phyloP scores from a whole-genome alignment of 2,888 invertebrate species.

The Acleris literana region DNA sequence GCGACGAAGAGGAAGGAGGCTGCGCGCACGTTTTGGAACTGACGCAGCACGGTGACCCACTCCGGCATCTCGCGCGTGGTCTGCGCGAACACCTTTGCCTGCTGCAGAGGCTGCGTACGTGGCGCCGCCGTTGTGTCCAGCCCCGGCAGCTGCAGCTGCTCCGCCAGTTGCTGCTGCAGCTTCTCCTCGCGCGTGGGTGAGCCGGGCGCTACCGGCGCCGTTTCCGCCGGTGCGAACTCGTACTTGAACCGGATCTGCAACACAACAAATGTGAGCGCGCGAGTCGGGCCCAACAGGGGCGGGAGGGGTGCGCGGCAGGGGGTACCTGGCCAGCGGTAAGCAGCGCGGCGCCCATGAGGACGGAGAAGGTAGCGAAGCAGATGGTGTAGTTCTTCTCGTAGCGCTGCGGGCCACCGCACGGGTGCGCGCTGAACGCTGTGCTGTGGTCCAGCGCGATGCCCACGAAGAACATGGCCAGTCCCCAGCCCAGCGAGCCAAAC shows the following conservation, averaged over 20 bases:
- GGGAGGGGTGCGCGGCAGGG: too few species aligned
- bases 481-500: conserved; percentile 99
- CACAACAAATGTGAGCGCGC: too few species aligned
- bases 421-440: conserved; percentile 96
- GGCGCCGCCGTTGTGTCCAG: conserved; percentile 86
- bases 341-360: conserved; percentile 97
- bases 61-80: conserved; percentile 95
- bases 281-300: too few species aligned
- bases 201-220: conserved; percentile 85
- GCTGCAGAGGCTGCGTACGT: conserved; percentile 55
- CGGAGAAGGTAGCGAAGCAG: conserved; percentile 98
- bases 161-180: conserved; percentile 92
- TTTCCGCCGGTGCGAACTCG: conserved; percentile 69
- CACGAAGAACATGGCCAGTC: conserved; percentile 99
- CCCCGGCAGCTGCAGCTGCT: conserved; percentile 91
- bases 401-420: conserved; percentile 92
- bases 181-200: conserved; percentile 87
- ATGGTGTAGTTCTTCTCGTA: conserved; percentile 99
- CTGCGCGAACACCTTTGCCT: conserved; percentile 90
- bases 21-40: conserved; percentile 95
- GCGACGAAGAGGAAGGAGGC: conserved; percentile 97
- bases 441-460: conserved; percentile 98
- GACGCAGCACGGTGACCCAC: conserved; percentile 95
- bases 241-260: conserved; percentile 86
- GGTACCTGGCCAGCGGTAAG: conserved; percentile 94